Base-by-base conservation (phyloP, 2,113 vertebrate genomes). In the Gobius niger region DNA sequence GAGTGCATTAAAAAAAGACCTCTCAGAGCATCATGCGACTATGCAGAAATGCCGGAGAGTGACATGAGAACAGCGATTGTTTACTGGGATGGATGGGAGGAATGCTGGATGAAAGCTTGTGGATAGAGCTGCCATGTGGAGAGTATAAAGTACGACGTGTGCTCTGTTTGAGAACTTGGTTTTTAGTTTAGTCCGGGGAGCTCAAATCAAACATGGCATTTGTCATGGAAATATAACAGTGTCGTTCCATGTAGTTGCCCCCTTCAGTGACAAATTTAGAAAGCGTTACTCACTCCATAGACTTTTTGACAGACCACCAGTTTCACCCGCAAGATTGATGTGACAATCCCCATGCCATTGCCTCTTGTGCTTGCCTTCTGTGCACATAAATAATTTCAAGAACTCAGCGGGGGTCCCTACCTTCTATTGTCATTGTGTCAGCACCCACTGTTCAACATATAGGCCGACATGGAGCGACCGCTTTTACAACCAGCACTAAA, bases 371-470 rank as follows among this genome's bases (percentile, higher is more conserved):
- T 24, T 24, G 52, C 56, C 67, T 76, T 73, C 71, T 75, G 72
- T 13, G 61, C 67, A 70, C 69, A 65, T 11, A 63, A 67, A 69
- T 47, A 9, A 64, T 74, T 75, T 75, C 57, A 52, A 51, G 50
- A 65, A 81, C 75, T n/a, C 75, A 73, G 65, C 49, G 11, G 69
- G 72, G 77, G 63, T 67, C 80, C 73, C 59, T 44, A 72, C 34
- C 67, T 71, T 79, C 51, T 76, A 78, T 68, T 77, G 76, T 62
- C 75, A 78, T 51, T 34, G 41, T 77, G 75, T 86, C 81, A 85
- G 72, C 11, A 70, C 75, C 74, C 62, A 47, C 67, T 65, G 67
- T 56, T 70, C 65, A 56, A 85, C 73, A 72, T 72, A 76, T 57
- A n/a, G 7, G 16, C 44, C 44, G 11, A 66, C 67, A 71, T 24